Evolutionary conservation across 2,797 vertebrate genomes (phyloP), one percentile per base, ranked within the genome.

Genomic region (Tarsius wallacei): DNA sequence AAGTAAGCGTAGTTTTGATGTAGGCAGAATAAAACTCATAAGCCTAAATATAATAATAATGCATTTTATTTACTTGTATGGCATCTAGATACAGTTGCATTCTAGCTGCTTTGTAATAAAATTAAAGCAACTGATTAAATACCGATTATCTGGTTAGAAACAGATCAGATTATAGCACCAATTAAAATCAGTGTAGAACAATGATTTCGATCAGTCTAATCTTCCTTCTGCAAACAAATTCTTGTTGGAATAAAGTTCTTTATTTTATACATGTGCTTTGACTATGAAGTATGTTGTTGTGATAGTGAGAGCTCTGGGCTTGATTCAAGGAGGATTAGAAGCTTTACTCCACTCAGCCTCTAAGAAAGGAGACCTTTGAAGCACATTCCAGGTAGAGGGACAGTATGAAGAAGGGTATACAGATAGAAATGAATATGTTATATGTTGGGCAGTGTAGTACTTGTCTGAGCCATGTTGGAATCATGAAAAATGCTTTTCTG

Each of bases 111-210:
- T 95, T 95, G 77, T 97, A 95, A 97, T 97, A 94, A 95, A 97
- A 97, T 98, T 97, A 97, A 96, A 97, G 66, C 93, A 93, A 88
- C 77, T 0, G 2, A 95, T 98, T 97, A 98, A 98, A 94, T 96
- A 96, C 85, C 4, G 17, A 97, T 98, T 97, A 97, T 88, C 93
- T 96, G 85, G 91, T 91, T 96, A 95, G 93, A 96, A 71, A 95
- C 93, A 97, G 94, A 97, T 96, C 91, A 97, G 87, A 97, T 97
- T 94, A 95, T 87, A 93, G 24, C 73, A 94, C 80, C 93, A 94
- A 97, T 98, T 97, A 97, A 97, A 97, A 96, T 97, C 80, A 97
- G 70, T 36, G 5, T 90, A 93, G 87, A 96, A 97, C 91, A 97
- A 91, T 92, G 53, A 83, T 42, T 95, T 92, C 87, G 93, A 92